Percentiles rank a stretch among this genome's conserved stretches.
These are phyloP conservation scores for Catostomus latipinnis DNA, from an alignment of 2,797 vertebrate genomes.

Conservation along the genomic window DNA sequence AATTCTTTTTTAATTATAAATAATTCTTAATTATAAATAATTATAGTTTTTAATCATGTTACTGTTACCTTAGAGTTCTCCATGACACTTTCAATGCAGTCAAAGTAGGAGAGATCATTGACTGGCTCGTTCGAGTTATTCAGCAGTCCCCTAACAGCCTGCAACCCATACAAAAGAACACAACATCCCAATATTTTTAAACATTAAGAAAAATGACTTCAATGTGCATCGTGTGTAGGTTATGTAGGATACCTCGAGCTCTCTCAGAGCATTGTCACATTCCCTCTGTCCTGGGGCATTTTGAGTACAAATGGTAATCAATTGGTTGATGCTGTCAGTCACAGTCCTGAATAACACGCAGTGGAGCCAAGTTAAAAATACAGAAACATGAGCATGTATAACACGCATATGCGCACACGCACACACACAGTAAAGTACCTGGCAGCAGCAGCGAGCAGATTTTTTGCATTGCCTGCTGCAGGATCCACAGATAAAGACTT, in stretches of 20 bases:
- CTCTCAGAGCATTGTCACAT: constrained; percentile 95
- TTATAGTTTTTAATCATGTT: neutral
- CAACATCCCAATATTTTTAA: neutral
- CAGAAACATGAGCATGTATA: constrained; percentile 2
- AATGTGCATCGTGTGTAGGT: neutral
- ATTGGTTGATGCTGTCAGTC: constrained; percentile 97
- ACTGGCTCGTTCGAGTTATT: constrained; percentile 94
- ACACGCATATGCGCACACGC: neutral
- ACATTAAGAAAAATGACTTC: neutral
- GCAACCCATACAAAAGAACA: constrained; percentile 14
- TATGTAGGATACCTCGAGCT: constrained; percentile 85
- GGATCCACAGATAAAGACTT: constrained; percentile 97
- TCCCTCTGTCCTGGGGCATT: constrained; percentile 96
- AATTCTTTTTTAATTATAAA: too few species aligned
- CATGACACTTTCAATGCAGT: constrained; percentile 98
- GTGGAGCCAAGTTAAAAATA: neutral
- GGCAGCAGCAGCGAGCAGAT: constrained; percentile 93
- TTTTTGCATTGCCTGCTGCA: constrained; percentile 96
- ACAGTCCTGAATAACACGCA: constrained; percentile 82
- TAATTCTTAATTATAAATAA: too few species aligned
- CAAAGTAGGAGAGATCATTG: constrained; percentile 95
- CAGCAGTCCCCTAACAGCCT: constrained; percentile 94
- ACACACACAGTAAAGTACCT: constrained; percentile 76
- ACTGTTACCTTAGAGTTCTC: constrained; percentile 93
- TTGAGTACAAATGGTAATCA: constrained; percentile 94